A percentile compares a stretch with the other conserved stretches of the same genome.
phyloP scores from a whole-genome alignment of 2,888 invertebrate species.

The Melieria omissa region DNA sequence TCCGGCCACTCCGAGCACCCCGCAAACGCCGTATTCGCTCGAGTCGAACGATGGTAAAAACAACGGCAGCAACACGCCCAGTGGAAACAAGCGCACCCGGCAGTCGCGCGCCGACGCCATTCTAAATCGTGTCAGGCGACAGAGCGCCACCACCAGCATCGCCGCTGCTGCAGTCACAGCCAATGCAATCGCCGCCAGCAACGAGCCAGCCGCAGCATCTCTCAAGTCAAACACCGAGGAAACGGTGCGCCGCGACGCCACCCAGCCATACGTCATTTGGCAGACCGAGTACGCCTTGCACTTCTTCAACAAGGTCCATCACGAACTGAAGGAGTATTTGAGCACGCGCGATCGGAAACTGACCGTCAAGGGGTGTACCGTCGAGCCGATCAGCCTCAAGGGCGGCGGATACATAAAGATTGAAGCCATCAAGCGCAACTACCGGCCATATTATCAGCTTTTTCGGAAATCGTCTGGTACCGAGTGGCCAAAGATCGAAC shows the following conservation, averaged over 20 bases:
- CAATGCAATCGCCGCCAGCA: slow-evolving; percentile 30
- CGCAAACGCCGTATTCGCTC: slow-evolving; percentile 53
- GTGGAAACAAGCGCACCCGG: slow-evolving; percentile 45
- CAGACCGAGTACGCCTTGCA: slow-evolving; percentile 71
- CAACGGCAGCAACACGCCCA: slow-evolving; percentile 42
- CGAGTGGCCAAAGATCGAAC: slow-evolving; percentile 65
- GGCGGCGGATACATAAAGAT: slow-evolving; percentile 79
- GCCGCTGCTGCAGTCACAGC: slow-evolving; percentile 36
- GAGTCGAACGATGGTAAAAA: slow-evolving; percentile 42
- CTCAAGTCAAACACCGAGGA: neutral
- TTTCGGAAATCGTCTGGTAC: slow-evolving; percentile 57
- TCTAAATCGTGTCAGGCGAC: slow-evolving; percentile 76
- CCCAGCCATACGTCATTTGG: slow-evolving; percentile 69
- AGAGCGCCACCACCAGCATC: slow-evolving; percentile 44
- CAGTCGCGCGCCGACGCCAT: slow-evolving; percentile 80
- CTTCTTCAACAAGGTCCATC: slow-evolving; percentile 74
- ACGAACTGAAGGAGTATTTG: slow-evolving; percentile 58
- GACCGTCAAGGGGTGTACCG: slow-evolving; percentile 43
- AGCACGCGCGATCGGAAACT: slow-evolving; percentile 35
- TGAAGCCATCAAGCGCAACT: slow-evolving; percentile 67
- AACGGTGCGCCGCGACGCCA: neutral
- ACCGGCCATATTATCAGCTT: slow-evolving; percentile 65
- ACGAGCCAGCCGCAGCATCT: neutral
- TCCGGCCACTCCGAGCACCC: slow-evolving; percentile 57
- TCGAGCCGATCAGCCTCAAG: slow-evolving; percentile 72